Evolutionary conservation across 1,140 invertebrate genomes (phyloP).

Genomic region (Drosophila lacteicornis): DNA sequence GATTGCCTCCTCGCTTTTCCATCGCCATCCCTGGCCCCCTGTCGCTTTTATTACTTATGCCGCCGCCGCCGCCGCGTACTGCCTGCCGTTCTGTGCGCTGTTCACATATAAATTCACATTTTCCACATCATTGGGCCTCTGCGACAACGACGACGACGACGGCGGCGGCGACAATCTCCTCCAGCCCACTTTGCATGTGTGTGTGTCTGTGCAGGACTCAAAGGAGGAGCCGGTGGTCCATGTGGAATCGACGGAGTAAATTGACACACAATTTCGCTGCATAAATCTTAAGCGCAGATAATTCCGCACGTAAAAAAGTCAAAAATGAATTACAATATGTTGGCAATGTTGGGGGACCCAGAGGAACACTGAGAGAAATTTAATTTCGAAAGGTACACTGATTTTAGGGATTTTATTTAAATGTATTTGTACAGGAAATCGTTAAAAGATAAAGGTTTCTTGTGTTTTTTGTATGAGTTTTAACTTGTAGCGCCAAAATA

Average conservation of each 20-base stretch:
- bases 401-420: background rate
- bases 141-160: conserved; percentile 34
- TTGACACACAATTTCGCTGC: conserved; percentile 71
- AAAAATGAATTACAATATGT: conserved; percentile 66
- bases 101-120: conserved; percentile 79
- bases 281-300: conserved; percentile 67
- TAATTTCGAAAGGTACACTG: too few species aligned
- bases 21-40: background rate
- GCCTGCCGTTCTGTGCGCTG: conserved; percentile 1
- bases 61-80: conserved; percentile 60
- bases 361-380: conserved; percentile 6
- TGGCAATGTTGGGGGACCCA: conserved; percentile 5
- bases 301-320: conserved; percentile 71
- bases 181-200: conserved; percentile 63
- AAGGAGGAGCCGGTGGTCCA: conserved; percentile 18
- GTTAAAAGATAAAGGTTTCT: too few species aligned
- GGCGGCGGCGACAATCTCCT: conserved; percentile 52
- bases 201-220: conserved; percentile 1
- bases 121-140: conserved; percentile 72
- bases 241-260: conserved; percentile 58
- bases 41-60: conserved; percentile 69
- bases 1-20: conserved; percentile 12
- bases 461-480: background rate
- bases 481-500: background rate
- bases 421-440: too few species aligned